These are phyloP conservation scores for Graphium colonna DNA, from an alignment of 2,888 invertebrate species.

Conservation along the genomic window DNA sequence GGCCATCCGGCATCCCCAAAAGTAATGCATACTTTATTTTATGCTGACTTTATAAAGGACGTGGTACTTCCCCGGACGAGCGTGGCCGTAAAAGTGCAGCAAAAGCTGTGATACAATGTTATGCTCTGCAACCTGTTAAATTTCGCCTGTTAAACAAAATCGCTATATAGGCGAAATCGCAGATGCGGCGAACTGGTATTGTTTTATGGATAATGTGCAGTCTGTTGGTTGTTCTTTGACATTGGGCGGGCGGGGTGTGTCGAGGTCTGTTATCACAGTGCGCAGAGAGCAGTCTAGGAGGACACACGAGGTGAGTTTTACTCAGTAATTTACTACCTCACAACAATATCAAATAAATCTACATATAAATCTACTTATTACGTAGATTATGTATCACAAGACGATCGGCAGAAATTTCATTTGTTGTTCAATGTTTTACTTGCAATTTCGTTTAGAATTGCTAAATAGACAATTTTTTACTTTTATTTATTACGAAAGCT, in stretches of 20 bases:
- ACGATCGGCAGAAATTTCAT: not conserved
- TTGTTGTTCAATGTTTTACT: not conserved
- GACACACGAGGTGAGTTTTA: conserved; percentile 49
- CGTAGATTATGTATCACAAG: not conserved
- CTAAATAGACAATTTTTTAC: not conserved
- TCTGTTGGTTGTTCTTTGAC: conserved; percentile 30
- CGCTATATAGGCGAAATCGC: no score
- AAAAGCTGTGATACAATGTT: no score
- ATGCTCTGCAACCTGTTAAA: no score
- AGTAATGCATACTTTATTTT: no score
- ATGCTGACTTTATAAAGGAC: no score
- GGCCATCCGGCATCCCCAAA: no score
- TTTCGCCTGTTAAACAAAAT: no score
- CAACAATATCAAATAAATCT: conserved; percentile 2
- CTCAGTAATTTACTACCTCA: not conserved
- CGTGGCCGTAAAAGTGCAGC: no score
- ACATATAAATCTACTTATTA: not conserved
- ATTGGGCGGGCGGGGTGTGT: conserved; percentile 34
- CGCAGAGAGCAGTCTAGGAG: conserved; percentile 44
- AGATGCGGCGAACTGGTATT: no score
- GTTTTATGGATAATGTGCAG: not conserved
- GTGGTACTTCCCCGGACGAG: no score
- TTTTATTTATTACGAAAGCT: conserved; percentile 8
- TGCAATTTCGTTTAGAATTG: not conserved
- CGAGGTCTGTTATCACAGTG: conserved; percentile 47